Conservation (phyloP, 2,888 invertebrate genomes). For the Drosophila testacea region DNA sequence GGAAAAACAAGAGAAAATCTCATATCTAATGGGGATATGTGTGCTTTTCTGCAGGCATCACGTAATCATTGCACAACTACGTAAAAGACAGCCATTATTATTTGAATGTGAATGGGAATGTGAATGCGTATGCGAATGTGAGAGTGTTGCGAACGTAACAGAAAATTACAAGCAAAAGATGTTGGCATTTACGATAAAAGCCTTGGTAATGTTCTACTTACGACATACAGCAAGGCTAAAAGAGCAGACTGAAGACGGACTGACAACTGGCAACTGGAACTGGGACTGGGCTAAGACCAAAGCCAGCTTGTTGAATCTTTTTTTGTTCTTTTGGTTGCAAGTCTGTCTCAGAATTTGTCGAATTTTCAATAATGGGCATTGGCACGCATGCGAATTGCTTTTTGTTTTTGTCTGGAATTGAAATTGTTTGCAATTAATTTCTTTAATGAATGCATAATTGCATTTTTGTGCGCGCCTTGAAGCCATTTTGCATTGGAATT, state of each 20-base stretch:
- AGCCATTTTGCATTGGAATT: conserved; percentile 77
- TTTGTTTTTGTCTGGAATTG: conserved; percentile 38
- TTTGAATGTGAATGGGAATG: conserved; percentile 74
- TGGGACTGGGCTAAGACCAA: conserved; percentile 1
- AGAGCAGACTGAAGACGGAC: neutral
- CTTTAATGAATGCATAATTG: conserved; percentile 82
- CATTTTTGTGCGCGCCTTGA: conserved; percentile 78
- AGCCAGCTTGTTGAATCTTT: conserved; percentile 47
- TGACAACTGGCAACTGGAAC: too few species aligned
- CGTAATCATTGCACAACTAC: conserved; percentile 79
- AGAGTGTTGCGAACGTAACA: conserved; percentile 75
- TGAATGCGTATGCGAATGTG: conserved; percentile 36
- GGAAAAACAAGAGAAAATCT: conserved; percentile 52
- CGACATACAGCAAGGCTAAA: conserved; percentile 36
- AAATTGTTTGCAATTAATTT: conserved; percentile 80
- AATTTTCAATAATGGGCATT: conserved; percentile 68
- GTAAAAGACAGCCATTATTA: conserved; percentile 79
- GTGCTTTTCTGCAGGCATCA: conserved; percentile 70
- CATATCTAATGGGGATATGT: conserved; percentile 68
- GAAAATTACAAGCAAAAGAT: conserved; percentile 81
- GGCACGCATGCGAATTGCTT: conserved; percentile 64
- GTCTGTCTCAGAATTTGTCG: conserved; percentile 45
- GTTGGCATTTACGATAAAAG: conserved; percentile 81
- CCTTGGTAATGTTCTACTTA: conserved; percentile 81
- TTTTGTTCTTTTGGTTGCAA: conserved; percentile 34